Evolutionary conservation across 2,888 invertebrate species (phyloP), one percentile per base, ranked within the genome.

Genomic region (Sminthurides aquaticus): DNA sequence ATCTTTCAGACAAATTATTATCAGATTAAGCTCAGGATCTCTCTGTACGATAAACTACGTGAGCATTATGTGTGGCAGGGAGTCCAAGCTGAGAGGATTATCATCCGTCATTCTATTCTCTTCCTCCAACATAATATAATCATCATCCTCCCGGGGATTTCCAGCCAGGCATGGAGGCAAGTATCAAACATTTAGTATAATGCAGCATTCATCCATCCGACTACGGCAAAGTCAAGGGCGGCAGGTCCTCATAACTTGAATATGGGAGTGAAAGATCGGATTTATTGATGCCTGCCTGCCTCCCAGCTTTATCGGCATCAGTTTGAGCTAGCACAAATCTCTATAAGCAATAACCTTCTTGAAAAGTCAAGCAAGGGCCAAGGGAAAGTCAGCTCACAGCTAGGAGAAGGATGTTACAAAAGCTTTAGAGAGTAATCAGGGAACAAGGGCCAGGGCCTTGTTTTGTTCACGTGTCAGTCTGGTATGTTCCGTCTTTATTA

Each of bases 241-340:
- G n/a, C n/a, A n/a, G n/a, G n/a, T n/a, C n/a, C n/a, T n/a, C n/a
- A n/a, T n/a, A n/a, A n/a, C n/a, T 27, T 27, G 28, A 20, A 25
- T 15, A 57, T 8, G 57, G 57, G 27, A 27, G 25, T 57, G 57
- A 57, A 57, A 57, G 57, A 57, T 57, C 57, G 57, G 57, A 57
- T 57, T 57, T 57, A 57, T 57, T 57, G 57, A 57, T 57, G 26
- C 28, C 20, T 3, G 26, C n/a, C 3, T 52, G 52, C 5, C 20
- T n/a, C 22, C 8, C 22, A 5, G 52, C 20, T 20, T 54, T n/a
- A n/a, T n/a, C n/a, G n/a, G n/a, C n/a, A n/a, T n/a, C n/a, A n/a
- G n/a, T n/a, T n/a, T n/a, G n/a, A n/a, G n/a, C n/a, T n/a, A n/a
- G n/a, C n/a, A n/a, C n/a, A n/a, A n/a, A n/a, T n/a, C n/a, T n/a